These are phyloP conservation scores for Toxonevra muliebris DNA, from an alignment of 2,888 invertebrate species.

Conservation along the genomic window DNA sequence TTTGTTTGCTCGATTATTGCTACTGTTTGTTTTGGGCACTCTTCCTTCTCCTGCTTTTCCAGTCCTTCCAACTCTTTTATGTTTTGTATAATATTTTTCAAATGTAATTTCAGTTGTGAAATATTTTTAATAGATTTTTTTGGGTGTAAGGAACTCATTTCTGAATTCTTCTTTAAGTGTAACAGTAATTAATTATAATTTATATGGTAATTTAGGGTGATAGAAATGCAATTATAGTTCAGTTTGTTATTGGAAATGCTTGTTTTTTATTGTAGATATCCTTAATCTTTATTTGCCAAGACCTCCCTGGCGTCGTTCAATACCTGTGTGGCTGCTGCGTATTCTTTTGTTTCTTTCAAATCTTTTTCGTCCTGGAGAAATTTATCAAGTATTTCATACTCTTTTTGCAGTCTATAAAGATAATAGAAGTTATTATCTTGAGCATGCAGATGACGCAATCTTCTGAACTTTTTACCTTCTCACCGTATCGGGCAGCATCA, in stretches of 20 bases:
- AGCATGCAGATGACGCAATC: not conserved
- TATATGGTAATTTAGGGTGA: not conserved
- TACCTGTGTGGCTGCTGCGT: conserved; percentile 72
- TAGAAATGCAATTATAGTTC: no score
- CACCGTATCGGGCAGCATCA: conserved; percentile 94
- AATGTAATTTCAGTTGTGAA: conserved; percentile 19
- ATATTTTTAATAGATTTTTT: conserved; percentile 23
- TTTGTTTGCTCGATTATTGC: conserved; percentile 31
- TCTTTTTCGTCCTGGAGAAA: conserved; percentile 80
- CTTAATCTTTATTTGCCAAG: conserved; percentile 29
- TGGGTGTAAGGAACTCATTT: conserved; percentile 4
- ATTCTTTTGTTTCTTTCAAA: conserved; percentile 78
- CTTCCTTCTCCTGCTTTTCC: not conserved
- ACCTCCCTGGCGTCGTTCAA: conserved; percentile 73
- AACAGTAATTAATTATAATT: conserved; percentile 1
- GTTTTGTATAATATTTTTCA: conserved; percentile 29
- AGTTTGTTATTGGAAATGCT: no score
- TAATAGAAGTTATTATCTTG: not conserved
- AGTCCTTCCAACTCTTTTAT: conserved; percentile 31
- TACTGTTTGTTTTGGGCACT: no score
- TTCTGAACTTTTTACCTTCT: conserved; percentile 68
- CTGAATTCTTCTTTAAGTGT: conserved; percentile 8
- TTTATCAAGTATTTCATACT: conserved; percentile 78
- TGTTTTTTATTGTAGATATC: no score
- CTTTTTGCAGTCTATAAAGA: conserved; percentile 73